phyloP scores from a whole-genome alignment of 2,888 invertebrate genomes.

The Drosophila sordidula region DNA sequence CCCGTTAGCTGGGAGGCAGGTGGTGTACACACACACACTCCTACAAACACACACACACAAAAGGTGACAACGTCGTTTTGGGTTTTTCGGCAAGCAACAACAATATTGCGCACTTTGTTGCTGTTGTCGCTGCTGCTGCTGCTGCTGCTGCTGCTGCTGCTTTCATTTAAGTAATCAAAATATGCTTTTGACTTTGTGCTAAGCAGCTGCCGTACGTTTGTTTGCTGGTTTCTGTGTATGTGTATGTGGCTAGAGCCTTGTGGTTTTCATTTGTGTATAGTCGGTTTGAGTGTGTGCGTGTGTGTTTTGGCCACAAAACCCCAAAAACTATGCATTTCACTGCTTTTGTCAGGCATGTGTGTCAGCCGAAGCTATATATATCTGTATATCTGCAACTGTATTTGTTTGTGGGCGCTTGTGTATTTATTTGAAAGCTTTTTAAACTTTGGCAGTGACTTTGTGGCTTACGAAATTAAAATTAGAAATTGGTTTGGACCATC shows the following conservation, averaged over 20 bases:
- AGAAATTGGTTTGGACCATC: conserved; percentile 75
- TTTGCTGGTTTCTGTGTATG: conserved; percentile 23
- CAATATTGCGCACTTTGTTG: conserved; percentile 48
- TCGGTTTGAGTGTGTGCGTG: conserved; percentile 16
- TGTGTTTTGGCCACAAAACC: conserved; percentile 67
- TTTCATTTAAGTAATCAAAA: conserved; percentile 81
- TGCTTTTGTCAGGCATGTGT: conserved; percentile 66
- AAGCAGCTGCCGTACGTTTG: conserved; percentile 63
- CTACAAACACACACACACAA: conserved; percentile 6
- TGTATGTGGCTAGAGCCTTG: conserved; percentile 48
- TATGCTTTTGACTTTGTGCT: conserved; percentile 79
- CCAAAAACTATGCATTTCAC: conserved; percentile 77
- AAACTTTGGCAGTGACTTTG: conserved; percentile 77
- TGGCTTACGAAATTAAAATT: conserved; percentile 81
- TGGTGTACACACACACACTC: conserved; percentile 11
- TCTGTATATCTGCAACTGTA: conserved; percentile 14
- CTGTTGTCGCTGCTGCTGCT: conserved; percentile 36
- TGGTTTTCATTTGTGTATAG: conserved; percentile 44
- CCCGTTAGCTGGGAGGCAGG: conserved; percentile 17
- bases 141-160: conserved; percentile 44
- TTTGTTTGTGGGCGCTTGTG: conserved; percentile 50
- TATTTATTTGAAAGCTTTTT: conserved; percentile 76
- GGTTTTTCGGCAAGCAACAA: conserved; percentile 33
- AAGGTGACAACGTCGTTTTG: conserved; percentile 74
- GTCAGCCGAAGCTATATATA: conserved; percentile 6